Evolutionary conservation across 2,888 invertebrate genomes (phyloP).

Genomic region (Geophilus truncorum): DNA sequence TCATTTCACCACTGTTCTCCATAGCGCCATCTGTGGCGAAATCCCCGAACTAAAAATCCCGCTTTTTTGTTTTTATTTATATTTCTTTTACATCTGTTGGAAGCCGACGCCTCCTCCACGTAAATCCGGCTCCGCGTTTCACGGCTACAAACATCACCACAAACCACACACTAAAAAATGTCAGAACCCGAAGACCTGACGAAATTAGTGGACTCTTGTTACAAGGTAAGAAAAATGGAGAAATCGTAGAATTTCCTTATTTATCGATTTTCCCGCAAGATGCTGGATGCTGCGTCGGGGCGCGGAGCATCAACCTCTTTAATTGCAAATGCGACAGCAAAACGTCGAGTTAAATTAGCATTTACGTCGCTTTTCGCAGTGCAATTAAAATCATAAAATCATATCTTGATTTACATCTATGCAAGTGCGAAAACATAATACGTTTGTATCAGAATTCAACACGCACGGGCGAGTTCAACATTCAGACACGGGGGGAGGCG

Average conservation of each 20-base stretch:
- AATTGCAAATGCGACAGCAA: background rate
- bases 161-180: background rate
- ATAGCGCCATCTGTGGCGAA: background rate
- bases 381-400: background rate
- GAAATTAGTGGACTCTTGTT: conserved; percentile 35
- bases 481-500: background rate
- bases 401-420: background rate
- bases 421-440: background rate
- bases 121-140: background rate
- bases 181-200: conserved; percentile 34
- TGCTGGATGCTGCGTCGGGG: background rate
- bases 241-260: background rate
- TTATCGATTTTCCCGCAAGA: background rate
- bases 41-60: background rate
- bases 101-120: background rate
- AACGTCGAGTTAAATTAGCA: background rate
- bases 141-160: background rate
- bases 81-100: background rate
- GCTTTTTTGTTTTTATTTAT: background rate
- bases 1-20: background rate
- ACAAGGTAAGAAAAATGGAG: conserved; percentile 33
- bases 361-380: background rate
- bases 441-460: background rate
- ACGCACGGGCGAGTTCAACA: background rate
- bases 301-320: too few relatives aligned